phyloP scores from a whole-genome alignment of 2,888 invertebrate species.

The Cheilosia scutellata region DNA sequence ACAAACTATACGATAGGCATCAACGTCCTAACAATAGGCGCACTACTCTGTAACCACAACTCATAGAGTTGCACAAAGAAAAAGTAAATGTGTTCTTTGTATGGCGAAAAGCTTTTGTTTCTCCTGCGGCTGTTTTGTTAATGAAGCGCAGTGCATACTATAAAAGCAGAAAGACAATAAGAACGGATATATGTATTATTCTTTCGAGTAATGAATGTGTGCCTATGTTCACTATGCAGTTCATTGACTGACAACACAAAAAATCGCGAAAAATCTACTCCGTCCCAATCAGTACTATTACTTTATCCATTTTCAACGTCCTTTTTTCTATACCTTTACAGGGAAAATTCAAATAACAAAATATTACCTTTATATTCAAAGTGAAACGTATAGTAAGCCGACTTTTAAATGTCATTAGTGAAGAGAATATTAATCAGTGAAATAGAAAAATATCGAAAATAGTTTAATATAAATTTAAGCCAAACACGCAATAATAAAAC shows the following conservation, averaged over 20 bases:
- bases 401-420: constrained; percentile 36
- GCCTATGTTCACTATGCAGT: constrained; percentile 28
- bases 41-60: constrained; percentile 52
- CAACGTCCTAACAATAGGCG: constrained; percentile 59
- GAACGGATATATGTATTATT: constrained; percentile 54
- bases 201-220: constrained; percentile 42
- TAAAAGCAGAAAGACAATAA: constrained; percentile 32
- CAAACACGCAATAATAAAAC: constrained; percentile 5
- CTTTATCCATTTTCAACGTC: background rate
- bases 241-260: constrained; percentile 55
- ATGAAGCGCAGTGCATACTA: constrained; percentile 38
- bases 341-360: constrained; percentile 21
- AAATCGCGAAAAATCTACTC: constrained; percentile 24
- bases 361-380: background rate
- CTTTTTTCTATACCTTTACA: background rate
- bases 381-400: background rate
- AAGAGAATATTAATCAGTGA: constrained; percentile 32
- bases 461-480: background rate
- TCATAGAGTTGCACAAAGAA: constrained; percentile 31
- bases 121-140: constrained; percentile 51
- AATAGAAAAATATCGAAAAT: constrained; percentile 1
- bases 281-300: constrained; percentile 29
- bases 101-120: constrained; percentile 37
- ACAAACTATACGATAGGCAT: constrained; percentile 20
- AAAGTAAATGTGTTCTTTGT: constrained; percentile 33